phyloP scores from a whole-genome alignment of 1,140 invertebrate species.

The Laupala kohalensis region DNA sequence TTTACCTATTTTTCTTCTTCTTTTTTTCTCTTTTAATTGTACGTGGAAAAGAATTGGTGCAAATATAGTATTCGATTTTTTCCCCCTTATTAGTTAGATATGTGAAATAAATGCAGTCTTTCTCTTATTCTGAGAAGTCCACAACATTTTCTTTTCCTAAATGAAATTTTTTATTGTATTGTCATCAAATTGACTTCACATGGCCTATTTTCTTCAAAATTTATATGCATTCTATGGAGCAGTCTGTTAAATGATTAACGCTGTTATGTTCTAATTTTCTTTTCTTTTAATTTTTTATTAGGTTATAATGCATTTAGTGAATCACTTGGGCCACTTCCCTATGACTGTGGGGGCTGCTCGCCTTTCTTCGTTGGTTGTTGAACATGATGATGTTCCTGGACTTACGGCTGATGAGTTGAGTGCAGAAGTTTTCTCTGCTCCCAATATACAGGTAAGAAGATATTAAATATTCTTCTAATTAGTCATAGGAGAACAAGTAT shows the following conservation, averaged over 20 bases:
- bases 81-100: too few species aligned
- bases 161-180: neutral
- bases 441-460: constrained; percentile 58
- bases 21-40: too few species aligned
- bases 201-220: too few species aligned
- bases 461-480: too few species aligned
- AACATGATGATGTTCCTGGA: constrained; percentile 81
- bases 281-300: constrained; percentile 16
- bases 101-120: too few species aligned
- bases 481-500: too few species aligned
- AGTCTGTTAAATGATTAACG: neutral
- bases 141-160: too few species aligned
- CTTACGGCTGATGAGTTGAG: constrained; percentile 57
- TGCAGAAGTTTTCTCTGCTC: constrained; percentile 66
- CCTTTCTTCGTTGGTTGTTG: constrained; percentile 73
- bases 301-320: constrained; percentile 66
- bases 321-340: constrained; percentile 79
- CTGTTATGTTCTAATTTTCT: neutral
- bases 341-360: constrained; percentile 73
- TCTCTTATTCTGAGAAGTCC: too few species aligned
- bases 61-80: too few species aligned
- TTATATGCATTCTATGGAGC: neutral
- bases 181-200: too few species aligned
- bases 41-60: too few species aligned
- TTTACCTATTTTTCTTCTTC: too few species aligned